Evolutionary conservation across 2,888 invertebrate genomes (phyloP), one percentile per base, ranked within the genome.

Genomic region (Lasioglossum pauxillum): DNA sequence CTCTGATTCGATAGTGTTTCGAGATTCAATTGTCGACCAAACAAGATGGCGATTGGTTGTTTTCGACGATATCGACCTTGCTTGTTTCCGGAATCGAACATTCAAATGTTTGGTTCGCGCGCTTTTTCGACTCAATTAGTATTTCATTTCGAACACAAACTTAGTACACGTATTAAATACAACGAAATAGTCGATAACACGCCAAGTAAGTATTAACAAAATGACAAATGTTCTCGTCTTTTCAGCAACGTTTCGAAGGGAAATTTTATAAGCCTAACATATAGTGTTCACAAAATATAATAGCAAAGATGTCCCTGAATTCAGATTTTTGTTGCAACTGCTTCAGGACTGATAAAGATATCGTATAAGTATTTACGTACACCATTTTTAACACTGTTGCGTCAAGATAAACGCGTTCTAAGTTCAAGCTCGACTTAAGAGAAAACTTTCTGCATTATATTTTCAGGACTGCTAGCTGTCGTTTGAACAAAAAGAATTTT

Each of bases 1-100:
- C 83, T 78, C 79, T 85, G 90, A 91, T 92, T 91, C 92, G 93
- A 92, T 92, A 91, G 86, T 91, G 90, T 90, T 93, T 93, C 90
- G 92, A 91, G 89, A 83, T 83, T 82, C 80, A 74, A 81, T 83
- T 91, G 90, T 92, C 92, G 92, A 92, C 85, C 87, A 87, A 90
- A 92, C 89, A 87, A 87, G 72, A 88, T 82, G 83, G 80, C 85
- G 84, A 78, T 75, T 86, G 80, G 85, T 73, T 83, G 73, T 53
- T 73, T 74, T 19, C n/a, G 23, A 77, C 74, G 84, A 80, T 77
- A 53, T 84, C 78, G 80, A 53, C 27, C 12, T 72, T 53, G 41
- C 71, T 57, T 75, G 75, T 86, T 83, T 85, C 85, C 84, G 83
- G 78, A 71, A 78, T 86, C 87, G 87, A 87, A 86, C 46, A 60